Evolutionary conservation across 2,888 invertebrate species (phyloP).

Genomic region (Chrysolina oricalcia): DNA sequence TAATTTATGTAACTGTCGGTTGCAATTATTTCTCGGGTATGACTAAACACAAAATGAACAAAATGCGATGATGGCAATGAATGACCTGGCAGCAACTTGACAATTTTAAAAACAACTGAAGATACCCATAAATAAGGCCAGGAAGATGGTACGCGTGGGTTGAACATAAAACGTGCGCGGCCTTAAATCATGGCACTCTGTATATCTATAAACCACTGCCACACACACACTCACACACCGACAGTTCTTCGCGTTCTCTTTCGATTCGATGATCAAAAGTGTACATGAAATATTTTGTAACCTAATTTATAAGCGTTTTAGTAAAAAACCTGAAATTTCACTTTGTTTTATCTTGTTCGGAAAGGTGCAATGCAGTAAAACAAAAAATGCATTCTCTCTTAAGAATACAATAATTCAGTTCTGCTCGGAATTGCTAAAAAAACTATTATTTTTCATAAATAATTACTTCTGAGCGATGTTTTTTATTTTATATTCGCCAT

Average conservation of each 20-base stretch:
- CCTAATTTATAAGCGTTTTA: slow-evolving; percentile 44
- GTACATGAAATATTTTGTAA: slow-evolving; percentile 54
- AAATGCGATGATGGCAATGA: slow-evolving; percentile 51
- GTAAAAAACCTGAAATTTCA: slow-evolving; percentile 12
- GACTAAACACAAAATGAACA: slow-evolving; percentile 40
- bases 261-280: slow-evolving; percentile 49
- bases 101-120: slow-evolving; percentile 69
- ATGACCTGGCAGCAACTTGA: slow-evolving; percentile 58
- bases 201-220: slow-evolving; percentile 70
- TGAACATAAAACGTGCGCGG: slow-evolving; percentile 70
- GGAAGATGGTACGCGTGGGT: slow-evolving; percentile 71
- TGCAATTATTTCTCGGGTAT: slow-evolving; percentile 22
- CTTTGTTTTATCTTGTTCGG: not conserved
- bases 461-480: too few relatives aligned
- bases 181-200: slow-evolving; percentile 70
- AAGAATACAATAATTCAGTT: not conserved
- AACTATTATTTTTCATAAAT: too few relatives aligned
- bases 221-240: slow-evolving; percentile 63
- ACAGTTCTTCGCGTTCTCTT: slow-evolving; percentile 52
- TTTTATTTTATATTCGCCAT: too few relatives aligned
- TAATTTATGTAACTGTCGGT: slow-evolving; percentile 23
- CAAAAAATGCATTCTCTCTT: not conserved
- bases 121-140: slow-evolving; percentile 69
- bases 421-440: not conserved
- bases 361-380: not conserved